These are phyloP conservation scores for Acipenser oxyrinchus DNA, from an alignment of 2,797 vertebrate genomes.

Conservation along the genomic window DNA sequence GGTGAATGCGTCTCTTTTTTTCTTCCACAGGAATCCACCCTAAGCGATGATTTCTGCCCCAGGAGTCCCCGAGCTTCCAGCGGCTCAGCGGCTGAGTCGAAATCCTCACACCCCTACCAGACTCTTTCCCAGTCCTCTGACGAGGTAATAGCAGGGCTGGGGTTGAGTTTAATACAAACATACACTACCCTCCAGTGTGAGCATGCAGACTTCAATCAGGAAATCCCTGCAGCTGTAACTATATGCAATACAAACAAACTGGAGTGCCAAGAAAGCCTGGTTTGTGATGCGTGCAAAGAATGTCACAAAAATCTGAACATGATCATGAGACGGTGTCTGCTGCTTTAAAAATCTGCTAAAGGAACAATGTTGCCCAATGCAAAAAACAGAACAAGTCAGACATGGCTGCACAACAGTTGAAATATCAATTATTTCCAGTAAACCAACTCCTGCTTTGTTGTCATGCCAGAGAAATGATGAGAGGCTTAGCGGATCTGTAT, in stretches of 20 bases:
- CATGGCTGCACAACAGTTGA: conserved; percentile 4
- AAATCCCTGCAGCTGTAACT: too few species aligned
- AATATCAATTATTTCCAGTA: conserved; percentile 6
- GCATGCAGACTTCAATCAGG: too few species aligned
- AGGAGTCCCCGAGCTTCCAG: conserved; percentile 57
- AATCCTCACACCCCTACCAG: conserved; percentile 62
- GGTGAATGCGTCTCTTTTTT: neutral
- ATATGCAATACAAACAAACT: too few species aligned
- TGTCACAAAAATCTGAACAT: too few species aligned
- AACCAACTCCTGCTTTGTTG: neutral
- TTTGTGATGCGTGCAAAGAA: too few species aligned
- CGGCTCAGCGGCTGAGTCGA: conserved; percentile 41
- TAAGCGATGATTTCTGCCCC: conserved; percentile 75
- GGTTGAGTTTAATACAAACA: neutral
- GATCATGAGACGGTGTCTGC: too few species aligned
- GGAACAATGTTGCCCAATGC: neutral
- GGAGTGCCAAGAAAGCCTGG: too few species aligned
- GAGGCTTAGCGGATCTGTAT: too few species aligned
- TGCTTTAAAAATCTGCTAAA: neutral
- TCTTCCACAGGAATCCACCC: conserved; percentile 63
- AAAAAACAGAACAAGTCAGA: neutral
- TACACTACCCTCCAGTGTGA: too few species aligned
- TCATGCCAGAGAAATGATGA: too few species aligned
- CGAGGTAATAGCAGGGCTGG: conserved; percentile 40
- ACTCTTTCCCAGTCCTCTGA: conserved; percentile 62